Conservation (phyloP, 92 coral and sea anemone species). For the Umimayanthus kanabou region DNA sequence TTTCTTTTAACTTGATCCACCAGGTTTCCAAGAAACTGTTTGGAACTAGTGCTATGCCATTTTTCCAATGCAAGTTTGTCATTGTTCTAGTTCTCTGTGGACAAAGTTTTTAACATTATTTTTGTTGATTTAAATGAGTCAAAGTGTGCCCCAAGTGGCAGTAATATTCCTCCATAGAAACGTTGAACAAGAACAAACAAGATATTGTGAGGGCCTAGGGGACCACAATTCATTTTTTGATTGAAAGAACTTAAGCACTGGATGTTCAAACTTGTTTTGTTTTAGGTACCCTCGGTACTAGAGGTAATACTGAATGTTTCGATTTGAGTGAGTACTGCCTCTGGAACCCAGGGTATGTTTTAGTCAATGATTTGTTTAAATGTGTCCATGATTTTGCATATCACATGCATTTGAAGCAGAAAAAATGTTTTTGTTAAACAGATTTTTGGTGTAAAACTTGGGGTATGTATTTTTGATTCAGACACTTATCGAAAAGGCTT, state of each 20-base stretch:
- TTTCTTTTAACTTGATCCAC: not conserved
- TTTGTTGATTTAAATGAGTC: not conserved
- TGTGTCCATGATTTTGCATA: not conserved
- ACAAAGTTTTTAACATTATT: not conserved
- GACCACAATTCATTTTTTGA: not conserved
- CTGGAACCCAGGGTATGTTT: too few relatives aligned
- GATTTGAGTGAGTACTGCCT: too few relatives aligned
- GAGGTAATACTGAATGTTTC: too few relatives aligned
- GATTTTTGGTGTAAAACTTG: too few relatives aligned
- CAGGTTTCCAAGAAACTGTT: not conserved
- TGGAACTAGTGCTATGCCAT: not conserved
- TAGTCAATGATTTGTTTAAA: not conserved
- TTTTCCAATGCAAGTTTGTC: not conserved
- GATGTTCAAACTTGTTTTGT: not conserved
- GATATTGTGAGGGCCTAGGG: not conserved
- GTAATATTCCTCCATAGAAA: not conserved
- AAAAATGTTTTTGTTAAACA: not conserved
- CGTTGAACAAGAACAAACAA: not conserved
- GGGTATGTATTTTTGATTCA: not conserved
- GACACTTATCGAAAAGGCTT: not conserved
- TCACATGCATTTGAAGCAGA: not conserved
- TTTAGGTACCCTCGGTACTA: too few relatives aligned
- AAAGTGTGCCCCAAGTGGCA: not conserved
- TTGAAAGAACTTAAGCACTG: not conserved
- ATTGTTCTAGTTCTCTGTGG: not conserved